Percentiles rank a stretch among this genome's conserved stretches.
Evolutionary conservation across 35 echinoderm and acorn worm genomes (phyloP).

Genomic region (Anneissia japonica): DNA sequence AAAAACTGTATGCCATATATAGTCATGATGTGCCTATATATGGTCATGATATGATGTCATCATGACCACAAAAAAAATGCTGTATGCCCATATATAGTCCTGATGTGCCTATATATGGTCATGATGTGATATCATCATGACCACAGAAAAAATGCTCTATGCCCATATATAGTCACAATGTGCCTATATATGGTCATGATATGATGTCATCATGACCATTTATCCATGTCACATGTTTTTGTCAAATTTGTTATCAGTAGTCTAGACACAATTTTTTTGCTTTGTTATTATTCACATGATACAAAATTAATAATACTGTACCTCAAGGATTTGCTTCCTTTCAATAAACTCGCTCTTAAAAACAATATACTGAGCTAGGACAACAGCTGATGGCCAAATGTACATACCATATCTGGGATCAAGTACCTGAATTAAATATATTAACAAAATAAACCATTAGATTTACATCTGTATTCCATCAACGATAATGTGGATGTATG

Average conservation of each 20-base stretch:
- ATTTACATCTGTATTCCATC: too few relatives aligned
- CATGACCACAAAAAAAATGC: too few relatives aligned
- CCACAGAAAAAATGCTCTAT: not conserved
- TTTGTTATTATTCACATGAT: not conserved
- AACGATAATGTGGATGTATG: too few relatives aligned
- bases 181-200: not conserved
- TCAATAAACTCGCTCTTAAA: constrained; percentile 9
- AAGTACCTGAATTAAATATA: constrained; percentile 52
- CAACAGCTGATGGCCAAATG: constrained; percentile 68
- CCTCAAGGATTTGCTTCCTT: constrained; percentile 51
- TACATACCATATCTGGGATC: constrained; percentile 81
- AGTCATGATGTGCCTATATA: too few relatives aligned
- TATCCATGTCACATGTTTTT: not conserved
- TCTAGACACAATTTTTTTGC: not conserved
- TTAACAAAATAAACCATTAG: too few relatives aligned
- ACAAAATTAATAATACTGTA: not conserved
- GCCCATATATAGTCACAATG: not conserved
- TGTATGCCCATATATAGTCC: too few relatives aligned
- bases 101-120: too few relatives aligned
- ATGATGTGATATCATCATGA: too few relatives aligned
- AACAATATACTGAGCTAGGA: constrained; percentile 65
- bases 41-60: too few relatives aligned
- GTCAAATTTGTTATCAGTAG: not conserved
- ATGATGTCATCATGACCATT: not conserved
- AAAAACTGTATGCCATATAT: too few relatives aligned